phyloP scores from a whole-genome alignment of 2,113 vertebrate genomes.

The Rhineura floridana region DNA sequence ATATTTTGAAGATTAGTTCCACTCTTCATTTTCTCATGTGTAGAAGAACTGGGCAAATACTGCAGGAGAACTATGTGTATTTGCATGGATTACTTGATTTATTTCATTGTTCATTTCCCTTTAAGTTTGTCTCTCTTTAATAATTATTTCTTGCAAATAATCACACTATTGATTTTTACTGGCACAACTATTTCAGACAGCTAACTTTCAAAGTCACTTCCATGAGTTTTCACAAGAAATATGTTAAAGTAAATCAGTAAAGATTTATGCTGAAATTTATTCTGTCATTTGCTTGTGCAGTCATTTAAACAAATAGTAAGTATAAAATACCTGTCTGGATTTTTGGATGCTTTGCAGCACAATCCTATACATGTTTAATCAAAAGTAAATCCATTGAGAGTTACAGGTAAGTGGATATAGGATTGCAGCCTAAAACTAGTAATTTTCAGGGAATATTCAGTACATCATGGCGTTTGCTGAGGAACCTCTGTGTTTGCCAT shows the following conservation, averaged over 20 bases:
- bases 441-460: background rate
- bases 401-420: background rate
- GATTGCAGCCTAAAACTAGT: background rate
- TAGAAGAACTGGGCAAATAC: constrained; percentile 52
- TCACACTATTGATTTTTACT: background rate
- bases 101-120: background rate
- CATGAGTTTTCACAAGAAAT: background rate
- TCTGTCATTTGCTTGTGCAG: constrained; percentile 16
- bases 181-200: constrained; percentile 22
- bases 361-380: background rate
- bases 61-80: constrained; percentile 57
- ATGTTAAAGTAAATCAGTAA: constrained; percentile 23
- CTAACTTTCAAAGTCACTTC: constrained; percentile 25
- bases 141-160: background rate
- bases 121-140: background rate
- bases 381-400: background rate
- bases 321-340: background rate
- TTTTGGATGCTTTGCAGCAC: background rate
- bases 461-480: no score
- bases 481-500: background rate
- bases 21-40: constrained; percentile 55
- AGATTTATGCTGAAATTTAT: background rate
- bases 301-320: constrained; percentile 26
- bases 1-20: constrained; percentile 58
- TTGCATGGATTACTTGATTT: constrained; percentile 39